Conservation (phyloP, 2,797 vertebrate species). For the Borostomias antarcticus region DNA sequence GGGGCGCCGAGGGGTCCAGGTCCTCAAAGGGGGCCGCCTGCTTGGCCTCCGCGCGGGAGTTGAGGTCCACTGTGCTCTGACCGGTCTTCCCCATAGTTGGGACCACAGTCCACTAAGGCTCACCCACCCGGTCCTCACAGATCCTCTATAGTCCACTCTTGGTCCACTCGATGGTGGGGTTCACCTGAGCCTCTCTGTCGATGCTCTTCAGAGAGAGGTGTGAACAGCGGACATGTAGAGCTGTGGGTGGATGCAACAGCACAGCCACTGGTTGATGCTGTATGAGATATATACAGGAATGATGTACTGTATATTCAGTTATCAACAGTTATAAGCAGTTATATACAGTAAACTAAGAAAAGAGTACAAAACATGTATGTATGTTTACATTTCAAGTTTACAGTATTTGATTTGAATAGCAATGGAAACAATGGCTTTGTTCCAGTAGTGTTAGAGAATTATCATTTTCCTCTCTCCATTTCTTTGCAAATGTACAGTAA, state of each 20-base stretch:
- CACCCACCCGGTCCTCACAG: constrained; percentile 32
- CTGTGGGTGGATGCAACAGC: constrained; percentile 30
- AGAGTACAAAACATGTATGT: too few species aligned
- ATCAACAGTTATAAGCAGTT: neutral
- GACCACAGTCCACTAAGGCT: constrained; percentile 40
- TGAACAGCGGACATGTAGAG: constrained; percentile 3
- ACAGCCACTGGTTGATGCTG: neutral
- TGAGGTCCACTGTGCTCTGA: constrained; percentile 80
- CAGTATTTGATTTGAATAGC: too few species aligned
- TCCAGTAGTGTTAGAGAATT: neutral
- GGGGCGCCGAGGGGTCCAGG: constrained; percentile 37
- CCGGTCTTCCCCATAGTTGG: constrained; percentile 85
- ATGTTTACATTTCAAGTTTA: too few species aligned
- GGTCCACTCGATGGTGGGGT: constrained; percentile 7
- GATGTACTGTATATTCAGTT: too few species aligned
- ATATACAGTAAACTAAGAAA: too few species aligned
- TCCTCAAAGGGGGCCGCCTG: constrained; percentile 78
- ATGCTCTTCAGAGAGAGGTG: constrained; percentile 17
- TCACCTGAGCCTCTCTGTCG: constrained; percentile 6
- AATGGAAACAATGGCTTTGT: neutral
- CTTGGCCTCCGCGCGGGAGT: constrained; percentile 80
- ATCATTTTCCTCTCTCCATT: neutral
- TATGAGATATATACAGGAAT: neutral
- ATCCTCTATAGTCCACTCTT: constrained; percentile 15
- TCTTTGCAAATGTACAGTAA: constrained; percentile 1